Evolutionary conservation across 2,797 vertebrate species (phyloP).

Genomic region (Falco biarmicus): DNA sequence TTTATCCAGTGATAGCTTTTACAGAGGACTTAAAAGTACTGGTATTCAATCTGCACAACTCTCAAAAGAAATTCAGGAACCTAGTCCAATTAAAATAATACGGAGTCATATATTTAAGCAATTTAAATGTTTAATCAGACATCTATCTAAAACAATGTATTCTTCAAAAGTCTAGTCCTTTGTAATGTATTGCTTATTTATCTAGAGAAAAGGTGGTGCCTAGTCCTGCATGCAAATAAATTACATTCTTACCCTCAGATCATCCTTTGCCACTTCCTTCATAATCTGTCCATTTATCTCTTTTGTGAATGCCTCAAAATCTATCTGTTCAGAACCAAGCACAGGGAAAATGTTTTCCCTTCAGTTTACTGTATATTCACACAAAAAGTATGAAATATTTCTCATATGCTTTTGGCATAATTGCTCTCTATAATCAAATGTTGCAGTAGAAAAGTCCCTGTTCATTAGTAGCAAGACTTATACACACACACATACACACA

Average conservation of each 20-base stretch:
- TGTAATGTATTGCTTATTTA: neutral
- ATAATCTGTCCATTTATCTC: neutral
- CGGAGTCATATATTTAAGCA: neutral
- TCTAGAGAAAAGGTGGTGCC: neutral
- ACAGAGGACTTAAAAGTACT: neutral
- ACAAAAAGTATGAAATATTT: neutral
- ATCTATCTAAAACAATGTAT: neutral
- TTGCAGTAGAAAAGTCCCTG: neutral
- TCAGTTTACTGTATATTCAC: neutral
- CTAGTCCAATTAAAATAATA: neutral
- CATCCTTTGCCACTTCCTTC: neutral
- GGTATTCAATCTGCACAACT: neutral
- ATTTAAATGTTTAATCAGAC: neutral
- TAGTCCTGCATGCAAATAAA: neutral
- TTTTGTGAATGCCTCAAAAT: neutral
- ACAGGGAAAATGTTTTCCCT: neutral
- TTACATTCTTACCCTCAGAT: neutral
- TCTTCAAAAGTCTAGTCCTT: neutral
- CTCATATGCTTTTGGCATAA: neutral
- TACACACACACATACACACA: neutral
- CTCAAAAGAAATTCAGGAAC: neutral
- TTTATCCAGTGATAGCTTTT: neutral
- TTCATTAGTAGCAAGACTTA: conserved; percentile 23
- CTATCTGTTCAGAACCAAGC: neutral
- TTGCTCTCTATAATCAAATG: conserved; percentile 1